Evolutionary conservation across 2,888 invertebrate genomes (phyloP), one percentile per base, ranked within the genome.

Genomic region (Oxytorus armatus): DNA sequence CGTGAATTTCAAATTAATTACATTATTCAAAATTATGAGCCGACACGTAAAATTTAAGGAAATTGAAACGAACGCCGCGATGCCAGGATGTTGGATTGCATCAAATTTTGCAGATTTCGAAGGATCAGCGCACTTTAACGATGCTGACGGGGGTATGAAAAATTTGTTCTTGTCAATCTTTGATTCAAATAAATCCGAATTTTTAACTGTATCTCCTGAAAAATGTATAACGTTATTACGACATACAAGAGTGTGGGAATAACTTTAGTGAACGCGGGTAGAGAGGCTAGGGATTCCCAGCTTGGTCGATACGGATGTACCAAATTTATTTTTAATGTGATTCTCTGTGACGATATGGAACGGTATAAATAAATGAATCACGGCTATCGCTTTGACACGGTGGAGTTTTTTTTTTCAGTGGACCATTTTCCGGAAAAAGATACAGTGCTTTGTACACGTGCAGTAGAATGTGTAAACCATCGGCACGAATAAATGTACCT

Each of bases 401-500:
- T n/a, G 11, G 39, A 42, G 39, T 42, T 23, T n/a, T 3, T 23
- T n/a, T 3, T 11, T 10, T 10, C 21, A 66, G 21, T 51, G 53
- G n/a, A 8, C 18, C 42, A 69, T 55, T 21, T 29, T 23, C 16
- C 8, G 18, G 25, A 55, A 42, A 69, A 55, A 66, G 14, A 49
- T 51, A 18, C 23, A 51, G 33, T 49, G 36, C 33, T 51, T 21
- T 18, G 16, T 55, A 42, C 68, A 42, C 39, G 44, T 66, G 18
- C 65, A 21, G 18, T 42, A 42, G 47, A 47, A 70, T 21, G 57
- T 33, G 14, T 59, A 36, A 59, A 59, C 21, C 14, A 59, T 59
- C 5, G 47, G 33, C 21, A 47, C 21, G 47, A 36, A 72, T 39
- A 39, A 49, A 18, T 18, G 25, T 51, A 72, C 11, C 61, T 39